Base-by-base conservation (phyloP, 2,888 invertebrate genomes). In the Xestia rhomboidea region DNA sequence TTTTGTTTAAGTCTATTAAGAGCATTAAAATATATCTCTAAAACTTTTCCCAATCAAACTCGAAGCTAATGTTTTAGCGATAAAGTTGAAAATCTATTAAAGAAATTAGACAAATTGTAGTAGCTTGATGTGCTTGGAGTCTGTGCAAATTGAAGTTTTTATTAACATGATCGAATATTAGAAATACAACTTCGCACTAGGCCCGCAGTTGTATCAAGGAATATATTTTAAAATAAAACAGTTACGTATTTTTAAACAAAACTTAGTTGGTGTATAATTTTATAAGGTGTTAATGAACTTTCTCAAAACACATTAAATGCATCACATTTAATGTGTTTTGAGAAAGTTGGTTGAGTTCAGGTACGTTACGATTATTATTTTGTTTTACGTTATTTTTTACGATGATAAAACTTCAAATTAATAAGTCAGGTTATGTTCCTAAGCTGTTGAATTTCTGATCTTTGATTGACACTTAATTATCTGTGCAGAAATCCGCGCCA, bases 191-290 rank as follows among this genome's bases (percentile, higher is more conserved):
- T 21, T 27, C 7, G 27, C 18, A 57, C 57, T 57, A 15, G 15
- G 27, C 8, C 1, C 18, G 27, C 27, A 27, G 79, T 38, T 27
- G 2, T 38, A 11, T 21, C 49, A 76, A 66, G 57, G 78, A 76
- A 34, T 49, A 21, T 70, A 49, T 77, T 77, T 76, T 77, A 54
- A 69, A 64, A 54, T 66, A 69, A 66, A 77, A 73, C 81, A 34
- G 60, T 77, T 21, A 54, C 7, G 62, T 81, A 82, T 77, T 82
- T 82, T 77, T n/a, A 73, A 73, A 82, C 83, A 81, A 54, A 76
- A 77, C 70, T 77, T 15, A 68, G 57, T 63, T 41, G 46, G 64
- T 81, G n/a, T 66, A 30, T 74, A 68, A 46, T 78, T 41, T n/a
- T n/a, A 70, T 79, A 41, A 79, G 41, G 79, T 30, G 79, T 49